These are phyloP conservation scores for Cosmorhoe ocellata DNA, from an alignment of 2,888 invertebrate genomes.

Conservation along the genomic window DNA sequence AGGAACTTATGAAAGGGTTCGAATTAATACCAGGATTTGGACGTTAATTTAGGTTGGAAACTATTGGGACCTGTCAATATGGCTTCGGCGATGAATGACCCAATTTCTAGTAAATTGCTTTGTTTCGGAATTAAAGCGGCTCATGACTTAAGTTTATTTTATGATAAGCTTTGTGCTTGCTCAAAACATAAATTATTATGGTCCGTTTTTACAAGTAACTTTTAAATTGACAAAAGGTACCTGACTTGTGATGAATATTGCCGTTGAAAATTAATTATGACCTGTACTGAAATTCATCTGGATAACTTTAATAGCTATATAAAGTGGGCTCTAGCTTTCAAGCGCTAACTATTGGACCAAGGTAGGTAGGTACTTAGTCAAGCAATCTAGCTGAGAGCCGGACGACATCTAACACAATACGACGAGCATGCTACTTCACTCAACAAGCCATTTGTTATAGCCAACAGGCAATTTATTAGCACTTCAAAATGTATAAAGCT, in stretches of 20 bases:
- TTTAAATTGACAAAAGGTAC: not conserved
- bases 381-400: constrained; percentile 48
- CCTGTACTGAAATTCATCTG: too few relatives aligned
- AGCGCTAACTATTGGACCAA: not conserved
- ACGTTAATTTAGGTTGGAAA: constrained; percentile 38
- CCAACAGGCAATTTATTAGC: constrained; percentile 31
- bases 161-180: not conserved
- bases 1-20: constrained; percentile 23
- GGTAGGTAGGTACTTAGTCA: constrained; percentile 5
- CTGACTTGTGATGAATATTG: too few relatives aligned
- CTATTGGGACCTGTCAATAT: constrained; percentile 38
- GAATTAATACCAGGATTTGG: constrained; percentile 28
- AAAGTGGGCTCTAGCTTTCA: not conserved
- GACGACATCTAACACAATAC: constrained; percentile 36
- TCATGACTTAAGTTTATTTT: not conserved
- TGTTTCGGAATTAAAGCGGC: constrained; percentile 24
- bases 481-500: constrained; percentile 29
- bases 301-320: too few relatives aligned
- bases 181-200: too few relatives aligned
- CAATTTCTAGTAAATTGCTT: constrained; percentile 39
- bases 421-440: constrained; percentile 35
- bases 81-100: constrained; percentile 21
- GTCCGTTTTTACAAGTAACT: not conserved
- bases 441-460: constrained; percentile 40
- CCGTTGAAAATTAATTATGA: too few relatives aligned